These are phyloP conservation scores for Danio choprae DNA, from an alignment of 2,797 vertebrate species.

Conservation along the genomic window DNA sequence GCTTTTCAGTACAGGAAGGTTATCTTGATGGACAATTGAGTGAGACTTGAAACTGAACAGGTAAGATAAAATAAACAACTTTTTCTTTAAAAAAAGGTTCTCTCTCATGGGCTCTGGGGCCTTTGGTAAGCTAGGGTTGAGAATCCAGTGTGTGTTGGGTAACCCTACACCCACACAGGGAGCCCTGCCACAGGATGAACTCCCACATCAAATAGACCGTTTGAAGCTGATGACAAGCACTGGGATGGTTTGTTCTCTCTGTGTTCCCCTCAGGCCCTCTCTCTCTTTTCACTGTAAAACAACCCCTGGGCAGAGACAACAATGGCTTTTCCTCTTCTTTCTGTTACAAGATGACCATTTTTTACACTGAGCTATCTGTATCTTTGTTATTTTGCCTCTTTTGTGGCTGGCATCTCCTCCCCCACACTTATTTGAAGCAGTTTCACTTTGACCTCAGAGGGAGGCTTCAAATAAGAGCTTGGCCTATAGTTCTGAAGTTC, in stretches of 20 bases:
- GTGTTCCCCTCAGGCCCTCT: constrained; percentile 62
- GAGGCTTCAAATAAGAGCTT: background rate
- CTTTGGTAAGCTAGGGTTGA: constrained; percentile 53
- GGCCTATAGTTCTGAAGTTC: constrained; percentile 54
- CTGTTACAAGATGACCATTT: constrained; percentile 60
- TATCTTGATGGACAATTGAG: constrained; percentile 55
- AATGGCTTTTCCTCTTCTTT: constrained; percentile 70
- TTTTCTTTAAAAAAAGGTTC: constrained; percentile 57
- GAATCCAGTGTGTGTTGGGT: constrained; percentile 65
- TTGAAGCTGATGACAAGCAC: constrained; percentile 79
- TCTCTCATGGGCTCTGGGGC: constrained; percentile 57
- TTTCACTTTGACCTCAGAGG: constrained; percentile 14
- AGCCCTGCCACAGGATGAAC: constrained; percentile 68
- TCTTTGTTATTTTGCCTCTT: constrained; percentile 55
- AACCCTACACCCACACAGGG: constrained; percentile 74
- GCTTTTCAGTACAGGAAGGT: constrained; percentile 35
- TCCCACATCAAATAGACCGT: constrained; percentile 76
- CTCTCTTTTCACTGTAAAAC: constrained; percentile 68
- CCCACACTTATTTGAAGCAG: constrained; percentile 44
- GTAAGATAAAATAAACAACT: constrained; percentile 63
- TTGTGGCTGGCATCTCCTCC: constrained; percentile 52
- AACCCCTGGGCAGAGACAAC: constrained; percentile 70
- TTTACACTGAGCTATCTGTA: constrained; percentile 59
- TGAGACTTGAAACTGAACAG: constrained; percentile 60
- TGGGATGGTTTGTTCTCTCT: constrained; percentile 69